Evolutionary conservation across 2,888 invertebrate species (phyloP), one percentile per base, ranked within the genome.

Genomic region (Cactoblastis cactorum): DNA sequence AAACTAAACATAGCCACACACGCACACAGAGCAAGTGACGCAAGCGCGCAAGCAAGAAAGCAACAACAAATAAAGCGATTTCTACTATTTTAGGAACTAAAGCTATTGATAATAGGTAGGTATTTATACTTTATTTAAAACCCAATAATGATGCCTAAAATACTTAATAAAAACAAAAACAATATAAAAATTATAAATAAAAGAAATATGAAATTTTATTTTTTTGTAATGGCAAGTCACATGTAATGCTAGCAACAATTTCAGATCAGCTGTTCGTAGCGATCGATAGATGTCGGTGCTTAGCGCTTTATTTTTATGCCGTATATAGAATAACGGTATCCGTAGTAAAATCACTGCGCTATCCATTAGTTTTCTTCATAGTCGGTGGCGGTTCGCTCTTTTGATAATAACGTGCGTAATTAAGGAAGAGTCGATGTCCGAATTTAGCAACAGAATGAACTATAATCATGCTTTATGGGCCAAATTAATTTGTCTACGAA

Each of bases 231-330:
- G 38, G 37, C 19, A 48, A 47, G 32, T 33, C 48, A 14, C 19
- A 17, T n/a, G 1, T 24, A 38, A 32, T 19, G 22, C 63, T 83
- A 77, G 86, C 80, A 85, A 81, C 80, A 57, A 71, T 24, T 12
- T 12, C 4, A 35, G 45, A 78, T 71, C 87, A 88, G 87, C 85
- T 89, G 87, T 83, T 81, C 58, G 38, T 51, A 45, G 58, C 77
- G 86, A 88, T 88, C 89, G 80, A 89, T 89, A 89, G 88, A 89
- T 87, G 89, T 89, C 89, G 81, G 86, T 87, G 83, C 73, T 76
- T 77, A 84, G 83, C 81, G 75, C 84, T 85, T 86, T 88, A 87
- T 86, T 87, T 87, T 88, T 78, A 78, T 77, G 76, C 75, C 71
- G 69, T 77, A 68, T 74, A 77, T 67, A 78, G 74, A 67, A 64